Evolutionary conservation across 2,888 invertebrate genomes (phyloP).

Genomic region (Omphaloscelis lunosa): DNA sequence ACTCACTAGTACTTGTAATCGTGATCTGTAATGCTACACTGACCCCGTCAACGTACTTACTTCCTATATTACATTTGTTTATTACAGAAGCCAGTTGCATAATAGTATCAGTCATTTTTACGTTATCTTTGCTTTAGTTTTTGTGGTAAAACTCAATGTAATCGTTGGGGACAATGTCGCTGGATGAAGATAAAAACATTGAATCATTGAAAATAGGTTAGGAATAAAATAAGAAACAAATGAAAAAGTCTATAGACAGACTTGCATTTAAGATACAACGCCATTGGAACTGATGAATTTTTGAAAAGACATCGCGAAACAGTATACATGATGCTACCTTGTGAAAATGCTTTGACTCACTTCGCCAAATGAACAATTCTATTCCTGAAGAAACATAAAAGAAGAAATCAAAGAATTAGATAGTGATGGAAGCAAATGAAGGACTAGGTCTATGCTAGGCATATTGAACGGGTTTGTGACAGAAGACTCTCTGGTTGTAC

Average conservation of each 20-base stretch:
- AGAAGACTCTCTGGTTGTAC: not conserved
- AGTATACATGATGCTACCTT: not conserved
- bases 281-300: not conserved
- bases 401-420: not conserved
- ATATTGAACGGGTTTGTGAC: not conserved
- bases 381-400: not conserved
- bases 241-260: not conserved
- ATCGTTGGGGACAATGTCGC: slow-evolving; percentile 17
- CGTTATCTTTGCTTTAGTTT: slow-evolving; percentile 26
- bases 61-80: slow-evolving; percentile 57
- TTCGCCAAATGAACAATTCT: not conserved
- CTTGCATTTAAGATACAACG: not conserved
- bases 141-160: slow-evolving; percentile 31
- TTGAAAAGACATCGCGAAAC: not conserved
- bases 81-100: slow-evolving; percentile 53
- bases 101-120: slow-evolving; percentile 41
- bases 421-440: too few species aligned
- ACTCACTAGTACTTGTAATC: slow-evolving; percentile 31
- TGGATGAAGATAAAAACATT: slow-evolving; percentile 15
- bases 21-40: slow-evolving; percentile 48
- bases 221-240: not conserved
- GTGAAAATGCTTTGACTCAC: not conserved
- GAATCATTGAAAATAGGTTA: slow-evolving; percentile 3
- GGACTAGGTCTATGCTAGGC: not conserved
- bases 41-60: slow-evolving; percentile 38